A percentile compares a stretch with the other conserved stretches of the same genome.
Conservation (phyloP, 2,113 vertebrate species). For the Antechinus flavipes region DNA sequence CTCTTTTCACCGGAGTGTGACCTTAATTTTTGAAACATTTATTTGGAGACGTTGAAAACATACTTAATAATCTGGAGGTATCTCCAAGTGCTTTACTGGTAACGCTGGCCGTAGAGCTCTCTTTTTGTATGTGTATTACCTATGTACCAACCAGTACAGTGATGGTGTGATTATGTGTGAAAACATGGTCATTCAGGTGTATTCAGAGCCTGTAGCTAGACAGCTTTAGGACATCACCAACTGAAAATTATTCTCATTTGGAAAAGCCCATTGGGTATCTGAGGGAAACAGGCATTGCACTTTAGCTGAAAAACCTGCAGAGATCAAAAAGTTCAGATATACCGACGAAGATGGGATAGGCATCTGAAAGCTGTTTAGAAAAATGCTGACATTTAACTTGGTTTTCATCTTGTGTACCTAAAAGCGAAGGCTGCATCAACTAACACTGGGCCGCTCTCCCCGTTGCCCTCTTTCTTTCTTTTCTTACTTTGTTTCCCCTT, state of each 20-base stretch:
- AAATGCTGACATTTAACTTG: neutral
- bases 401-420: neutral
- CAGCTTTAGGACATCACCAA: neutral
- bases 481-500: neutral
- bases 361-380: neutral
- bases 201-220: neutral
- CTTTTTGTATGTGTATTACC: no score
- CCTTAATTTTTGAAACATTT: neutral
- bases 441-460: neutral
- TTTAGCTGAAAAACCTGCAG: neutral
- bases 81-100: neutral
- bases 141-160: no score
- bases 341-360: fast-evolving
- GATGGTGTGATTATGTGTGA: neutral
- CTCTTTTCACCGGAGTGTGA: neutral
- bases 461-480: neutral
- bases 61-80: neutral
- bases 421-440: neutral
- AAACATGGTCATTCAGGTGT: neutral
- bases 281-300: neutral
- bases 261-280: neutral
- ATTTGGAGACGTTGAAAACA: neutral
- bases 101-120: neutral
- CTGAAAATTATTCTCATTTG: neutral
- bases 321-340: slow-evolving; percentile 36